Evolutionary conservation across 2,797 vertebrate species (phyloP).

Genomic region (Petrocephalus schoutedeni): DNA sequence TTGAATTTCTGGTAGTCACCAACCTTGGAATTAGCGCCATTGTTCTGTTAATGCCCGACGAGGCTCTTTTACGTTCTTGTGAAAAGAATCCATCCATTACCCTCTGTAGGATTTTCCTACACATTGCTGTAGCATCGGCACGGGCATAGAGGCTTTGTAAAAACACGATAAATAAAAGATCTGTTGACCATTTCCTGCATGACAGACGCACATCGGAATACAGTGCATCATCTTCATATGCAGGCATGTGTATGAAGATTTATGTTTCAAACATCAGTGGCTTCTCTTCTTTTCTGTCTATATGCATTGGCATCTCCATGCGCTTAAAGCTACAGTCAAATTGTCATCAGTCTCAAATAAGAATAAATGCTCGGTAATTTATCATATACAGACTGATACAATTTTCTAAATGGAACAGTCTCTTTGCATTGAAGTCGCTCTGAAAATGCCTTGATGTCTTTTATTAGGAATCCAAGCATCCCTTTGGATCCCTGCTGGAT

Average conservation of each 20-base stretch:
- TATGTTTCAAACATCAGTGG: not conserved
- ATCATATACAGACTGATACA: not conserved
- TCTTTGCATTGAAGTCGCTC: not conserved
- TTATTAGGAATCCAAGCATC: not conserved
- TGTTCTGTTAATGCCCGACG: not conserved
- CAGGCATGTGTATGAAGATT: not conserved
- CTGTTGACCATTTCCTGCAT: constrained; percentile 9
- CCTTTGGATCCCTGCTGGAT: not conserved
- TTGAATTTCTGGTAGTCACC: constrained; percentile 19
- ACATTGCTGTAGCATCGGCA: not conserved
- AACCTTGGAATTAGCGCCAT: constrained; percentile 17
- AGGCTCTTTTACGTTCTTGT: constrained; percentile 12
- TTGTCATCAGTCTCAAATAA: constrained; percentile 16
- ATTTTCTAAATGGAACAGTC: not conserved
- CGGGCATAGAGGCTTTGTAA: not conserved
- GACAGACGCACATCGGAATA: not conserved
- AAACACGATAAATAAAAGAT: not conserved
- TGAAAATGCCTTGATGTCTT: not conserved
- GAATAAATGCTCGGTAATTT: not conserved
- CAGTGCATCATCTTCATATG: not conserved
- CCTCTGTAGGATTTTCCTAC: not conserved
- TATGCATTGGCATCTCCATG: constrained; percentile 3
- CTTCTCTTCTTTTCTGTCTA: not conserved
- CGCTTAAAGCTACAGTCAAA: not conserved
- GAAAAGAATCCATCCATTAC: constrained; percentile 12